Evolutionary conservation across 2,888 invertebrate genomes (phyloP).

Genomic region (Leptopilina drosophilae): DNA sequence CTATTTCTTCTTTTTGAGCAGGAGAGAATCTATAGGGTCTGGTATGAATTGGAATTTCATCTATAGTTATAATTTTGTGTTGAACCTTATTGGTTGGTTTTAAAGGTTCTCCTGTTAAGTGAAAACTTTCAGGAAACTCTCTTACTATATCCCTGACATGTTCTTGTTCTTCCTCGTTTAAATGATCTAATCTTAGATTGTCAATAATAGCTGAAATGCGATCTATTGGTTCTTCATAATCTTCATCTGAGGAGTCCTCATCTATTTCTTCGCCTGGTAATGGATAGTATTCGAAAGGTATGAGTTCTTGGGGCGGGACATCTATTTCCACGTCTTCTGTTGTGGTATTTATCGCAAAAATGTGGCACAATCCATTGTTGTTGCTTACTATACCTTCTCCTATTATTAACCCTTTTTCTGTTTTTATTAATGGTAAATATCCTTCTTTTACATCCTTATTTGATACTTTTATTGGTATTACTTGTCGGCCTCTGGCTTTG

Average conservation of each 20-base stretch:
- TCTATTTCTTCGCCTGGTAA: background rate
- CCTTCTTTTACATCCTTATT: background rate
- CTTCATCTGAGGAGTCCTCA: background rate
- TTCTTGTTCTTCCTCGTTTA: background rate
- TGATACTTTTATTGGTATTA: background rate
- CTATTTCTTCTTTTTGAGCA: background rate
- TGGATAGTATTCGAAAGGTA: background rate
- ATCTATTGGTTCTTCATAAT: background rate
- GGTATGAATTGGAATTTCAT: background rate
- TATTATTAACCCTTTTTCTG: background rate
- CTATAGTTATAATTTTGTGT: slow-evolving; percentile 11
- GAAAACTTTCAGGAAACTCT: slow-evolving; percentile 37
- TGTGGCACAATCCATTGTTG: background rate
- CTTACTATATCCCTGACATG: background rate
- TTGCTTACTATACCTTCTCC: background rate
- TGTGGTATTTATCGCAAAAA: background rate
- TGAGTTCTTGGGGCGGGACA: background rate
- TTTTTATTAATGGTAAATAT: background rate
- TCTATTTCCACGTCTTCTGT: background rate
- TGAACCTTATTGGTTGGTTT: slow-evolving; percentile 33
- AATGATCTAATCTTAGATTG: background rate
- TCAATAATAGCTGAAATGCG: background rate
- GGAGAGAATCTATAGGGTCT: slow-evolving; percentile 39
- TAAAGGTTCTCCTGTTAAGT: slow-evolving; percentile 41
- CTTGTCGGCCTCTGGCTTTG: background rate